Base-by-base conservation (phyloP, 2,888 invertebrate species). In the Cancer borealis region DNA sequence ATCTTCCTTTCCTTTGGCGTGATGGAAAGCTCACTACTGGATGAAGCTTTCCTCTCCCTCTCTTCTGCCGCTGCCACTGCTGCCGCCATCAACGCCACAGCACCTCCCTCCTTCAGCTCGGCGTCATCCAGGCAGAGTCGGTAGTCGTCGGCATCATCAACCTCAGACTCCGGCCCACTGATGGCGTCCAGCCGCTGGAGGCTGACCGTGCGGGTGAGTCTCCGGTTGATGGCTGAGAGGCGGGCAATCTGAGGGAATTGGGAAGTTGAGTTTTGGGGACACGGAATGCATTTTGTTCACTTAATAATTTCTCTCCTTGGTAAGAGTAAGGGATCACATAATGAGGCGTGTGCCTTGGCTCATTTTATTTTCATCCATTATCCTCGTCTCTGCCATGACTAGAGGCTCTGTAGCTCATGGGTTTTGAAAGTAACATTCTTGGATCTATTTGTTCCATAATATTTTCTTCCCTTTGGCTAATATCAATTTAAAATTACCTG, bases 121-220 rank as follows among this genome's bases (percentile, higher is more conserved):
- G 39, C 47, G 12, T 93, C 92, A 21, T 95, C 95, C n/a, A 95
- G 60, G 79, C 92, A 89, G 30, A 95, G 91, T 94, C 95, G 88
- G 49, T 94, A 92, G 46, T 95, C 95, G 30, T 95, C 95, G 30
- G 95, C 88, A 73, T 95, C 95, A 21, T 95, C 95, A 21, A 92
- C 30, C n/a, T 95, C 94, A n/a, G 95, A 95, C 66, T 95, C 95
- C 8, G 94, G 94, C n/a, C 94, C 95, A 54, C 94, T 94, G 30
- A 73, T 91, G 47, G 92, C 45, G 49, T 95, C 95, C 39, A 95
- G 87, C 45, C 94, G 89, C 92, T 95, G 95, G 90, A 94, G 93
- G 92, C 95, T 95, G 79, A 95, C 93, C 47, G 93, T 95, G 46
- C 93, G 93, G 17, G 94, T 94, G 73, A 95, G 93, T 26, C 93